These are phyloP conservation scores for Vespertilio murinus DNA, from an alignment of 2,797 vertebrate species.

Conservation along the genomic window DNA sequence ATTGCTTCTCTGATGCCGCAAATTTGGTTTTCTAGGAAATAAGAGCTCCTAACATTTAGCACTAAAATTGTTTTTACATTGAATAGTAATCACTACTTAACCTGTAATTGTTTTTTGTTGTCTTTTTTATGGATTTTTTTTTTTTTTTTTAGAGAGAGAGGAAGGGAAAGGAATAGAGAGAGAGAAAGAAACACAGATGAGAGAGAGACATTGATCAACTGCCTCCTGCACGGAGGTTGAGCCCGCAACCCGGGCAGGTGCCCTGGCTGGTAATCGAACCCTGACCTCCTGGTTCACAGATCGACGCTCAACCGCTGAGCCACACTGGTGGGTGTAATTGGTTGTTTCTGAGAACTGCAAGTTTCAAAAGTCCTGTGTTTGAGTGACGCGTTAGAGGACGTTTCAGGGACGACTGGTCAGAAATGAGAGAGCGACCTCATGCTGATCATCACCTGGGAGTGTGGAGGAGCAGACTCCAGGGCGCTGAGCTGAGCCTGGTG, in stretches of 20 bases:
- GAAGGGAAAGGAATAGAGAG: no score
- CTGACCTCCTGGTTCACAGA: no score
- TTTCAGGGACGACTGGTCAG: neutral
- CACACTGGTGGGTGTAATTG: neutral
- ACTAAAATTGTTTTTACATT: slow-evolving; percentile 37
- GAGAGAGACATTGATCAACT: no score
- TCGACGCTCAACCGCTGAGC: no score
- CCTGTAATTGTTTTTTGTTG: neutral
- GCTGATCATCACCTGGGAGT: neutral
- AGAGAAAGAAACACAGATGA: no score
- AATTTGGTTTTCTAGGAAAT: slow-evolving; percentile 26
- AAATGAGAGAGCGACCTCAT: neutral
- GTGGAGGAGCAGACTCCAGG: neutral
- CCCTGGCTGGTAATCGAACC: no score
- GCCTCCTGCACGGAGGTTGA: no score
- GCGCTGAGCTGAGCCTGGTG: neutral
- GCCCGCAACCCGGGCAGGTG: no score
- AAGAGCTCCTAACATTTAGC: slow-evolving; percentile 20
- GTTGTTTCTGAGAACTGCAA: slow-evolving; percentile 38
- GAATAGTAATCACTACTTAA: slow-evolving; percentile 20
- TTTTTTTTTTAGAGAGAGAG: no score
- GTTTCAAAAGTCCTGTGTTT: slow-evolving; percentile 9
- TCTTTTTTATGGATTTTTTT: no score
- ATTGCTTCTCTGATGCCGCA: slow-evolving; percentile 3
- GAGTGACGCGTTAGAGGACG: neutral